Base-by-base conservation (phyloP, 2,113 vertebrate species). In the Xiphophorus maculatus region DNA sequence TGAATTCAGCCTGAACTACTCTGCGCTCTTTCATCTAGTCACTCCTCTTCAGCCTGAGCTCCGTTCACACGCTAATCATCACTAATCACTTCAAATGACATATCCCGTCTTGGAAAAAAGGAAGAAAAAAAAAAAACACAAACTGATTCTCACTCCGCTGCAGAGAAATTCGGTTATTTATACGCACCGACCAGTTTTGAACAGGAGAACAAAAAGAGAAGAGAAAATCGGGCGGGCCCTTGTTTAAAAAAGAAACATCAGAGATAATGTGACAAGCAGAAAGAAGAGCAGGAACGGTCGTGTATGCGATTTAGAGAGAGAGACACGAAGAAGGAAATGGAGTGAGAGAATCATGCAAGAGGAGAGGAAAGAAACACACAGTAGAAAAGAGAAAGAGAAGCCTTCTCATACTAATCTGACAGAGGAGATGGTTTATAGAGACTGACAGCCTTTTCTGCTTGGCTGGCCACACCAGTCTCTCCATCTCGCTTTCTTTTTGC, bases 401-500 rank as follows among this genome's bases (percentile, higher is more conserved):
- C 77, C 76, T 81, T 86, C 91, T 91, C 89, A 91, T 90, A 88
- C 91, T 91, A 90, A 89, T 89, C 85, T 88, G 91, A 93, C 91
- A 88, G 90, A 93, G 90, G 85, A 89, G 88, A 90, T 92, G 77
- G 91, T 92, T 93, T 92, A 93, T 93, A 81, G 89, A 90, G 87
- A 89, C 88, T 92, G 92, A 92, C 91, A 91, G 88, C 77, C 89
- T 86, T 88, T 93, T 93, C 89, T 84, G 89, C 90, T 91, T 84
- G 89, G 87, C 90, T 91, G 66, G 92, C 83, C 89, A 88, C 86
- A 89, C 87, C 90, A 84, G 85, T 88, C 81, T 86, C 81, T 85
- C 77, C 73, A 82, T 85, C 82, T 87, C 80, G 17, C 60, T 70
- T 83, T 92, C 82, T 79, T 84, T 37, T 82, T 79, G 63, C 89